A percentile compares a stretch with the other conserved stretches of the same genome.
Evolutionary conservation across 2,888 invertebrate genomes (phyloP).

Genomic region (Xestia rhomboidea): DNA sequence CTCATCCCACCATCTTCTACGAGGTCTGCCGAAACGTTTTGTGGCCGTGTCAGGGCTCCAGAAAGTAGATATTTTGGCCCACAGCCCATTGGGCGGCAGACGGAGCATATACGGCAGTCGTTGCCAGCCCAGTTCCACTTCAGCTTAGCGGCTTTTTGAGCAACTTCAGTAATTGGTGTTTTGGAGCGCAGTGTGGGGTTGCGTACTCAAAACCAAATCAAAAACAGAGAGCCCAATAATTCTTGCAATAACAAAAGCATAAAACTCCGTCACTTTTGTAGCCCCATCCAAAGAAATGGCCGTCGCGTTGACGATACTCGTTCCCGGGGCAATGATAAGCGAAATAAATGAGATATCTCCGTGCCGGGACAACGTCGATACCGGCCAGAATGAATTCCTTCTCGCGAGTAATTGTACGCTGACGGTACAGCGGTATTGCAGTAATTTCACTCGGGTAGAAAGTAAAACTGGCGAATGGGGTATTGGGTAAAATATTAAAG

Average conservation of each 20-base stretch:
- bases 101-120: no score
- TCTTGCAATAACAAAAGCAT: slow-evolving; percentile 43
- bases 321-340: slow-evolving; percentile 82
- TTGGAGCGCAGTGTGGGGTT: no score
- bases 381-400: slow-evolving; percentile 71
- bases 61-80: no score
- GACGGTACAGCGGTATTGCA: slow-evolving; percentile 43
- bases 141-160: no score
- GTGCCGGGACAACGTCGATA: slow-evolving; percentile 75
- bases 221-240: slow-evolving; percentile 15
- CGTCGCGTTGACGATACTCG: slow-evolving; percentile 80
- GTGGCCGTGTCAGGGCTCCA: no score
- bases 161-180: no score
- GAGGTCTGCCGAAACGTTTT: no score
- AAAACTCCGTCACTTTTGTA: slow-evolving; percentile 54
- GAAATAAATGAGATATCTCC: slow-evolving; percentile 84
- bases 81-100: no score
- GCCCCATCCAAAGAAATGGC: slow-evolving; percentile 76
- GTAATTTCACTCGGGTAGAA: slow-evolving; percentile 48
- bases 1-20: no score
- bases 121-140: no score
- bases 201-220: slow-evolving; percentile 34
- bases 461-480: background rate
- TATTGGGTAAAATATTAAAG: background rate
- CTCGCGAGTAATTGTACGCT: slow-evolving; percentile 67